These are phyloP conservation scores for Ochropleura plecta DNA, from an alignment of 2,888 invertebrate genomes.

Conservation along the genomic window DNA sequence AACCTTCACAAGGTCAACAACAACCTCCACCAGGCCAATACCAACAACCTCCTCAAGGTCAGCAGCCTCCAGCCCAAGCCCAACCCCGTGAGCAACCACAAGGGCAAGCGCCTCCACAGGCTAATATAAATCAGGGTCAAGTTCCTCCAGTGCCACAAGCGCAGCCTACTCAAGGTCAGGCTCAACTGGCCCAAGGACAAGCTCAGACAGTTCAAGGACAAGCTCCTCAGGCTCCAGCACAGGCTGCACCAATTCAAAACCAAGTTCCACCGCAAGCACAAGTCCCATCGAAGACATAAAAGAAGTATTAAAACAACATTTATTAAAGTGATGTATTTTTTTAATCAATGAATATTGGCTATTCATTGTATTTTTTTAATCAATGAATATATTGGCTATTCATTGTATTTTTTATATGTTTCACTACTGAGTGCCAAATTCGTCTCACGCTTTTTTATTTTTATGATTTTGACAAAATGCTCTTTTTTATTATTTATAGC, in stretches of 20 bases:
- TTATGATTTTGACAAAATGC: conserved; percentile 52
- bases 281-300: conserved; percentile 43
- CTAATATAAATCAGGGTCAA: conserved; percentile 58
- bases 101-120: conserved; percentile 52
- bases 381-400: conserved; percentile 41
- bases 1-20: conserved; percentile 67
- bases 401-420: conserved; percentile 55
- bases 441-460: conserved; percentile 61
- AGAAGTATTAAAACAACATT: conserved; percentile 47
- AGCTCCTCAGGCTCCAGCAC: conserved; percentile 21
- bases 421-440: conserved; percentile 70
- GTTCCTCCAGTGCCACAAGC: conserved; percentile 46
- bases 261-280: conserved; percentile 55
- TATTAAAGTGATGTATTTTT: conserved; percentile 25
- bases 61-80: conserved; percentile 61
- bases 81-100: conserved; percentile 61
- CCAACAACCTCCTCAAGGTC: conserved; percentile 55
- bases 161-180: conserved; percentile 57
- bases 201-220: conserved; percentile 45
- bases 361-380: conserved; percentile 45
- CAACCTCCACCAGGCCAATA: conserved; percentile 55
- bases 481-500: conserved; percentile 54
- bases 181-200: conserved; percentile 44
- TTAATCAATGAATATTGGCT: conserved; percentile 34
- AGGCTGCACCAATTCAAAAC: conserved; percentile 29